Evolutionary conservation across 2,888 invertebrate genomes (phyloP).

Genomic region (Aphelenchoides bicaudatus): DNA sequence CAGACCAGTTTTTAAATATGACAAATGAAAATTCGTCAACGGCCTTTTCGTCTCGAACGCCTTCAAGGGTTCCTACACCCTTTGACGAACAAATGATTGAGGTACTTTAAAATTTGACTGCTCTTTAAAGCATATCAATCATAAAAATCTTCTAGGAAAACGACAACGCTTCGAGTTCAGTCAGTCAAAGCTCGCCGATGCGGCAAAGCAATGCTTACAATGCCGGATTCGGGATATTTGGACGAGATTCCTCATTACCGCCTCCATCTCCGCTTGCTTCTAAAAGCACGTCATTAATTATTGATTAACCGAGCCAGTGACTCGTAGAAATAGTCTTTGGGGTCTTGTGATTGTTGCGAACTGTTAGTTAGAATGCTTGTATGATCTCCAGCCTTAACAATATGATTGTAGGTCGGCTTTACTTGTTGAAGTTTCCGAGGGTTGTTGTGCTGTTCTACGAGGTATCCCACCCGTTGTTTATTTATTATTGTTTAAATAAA

Average conservation of each 20-base stretch:
- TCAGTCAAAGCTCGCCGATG: conserved; percentile 10
- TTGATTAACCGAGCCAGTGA: no score
- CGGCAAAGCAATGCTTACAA: background rate
- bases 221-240: background rate
- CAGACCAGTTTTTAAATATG: conserved; percentile 21
- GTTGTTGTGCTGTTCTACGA: no score
- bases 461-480: no score
- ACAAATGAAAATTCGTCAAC: conserved; percentile 35
- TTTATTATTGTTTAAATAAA: no score
- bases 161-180: conserved; percentile 4
- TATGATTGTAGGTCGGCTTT: no score
- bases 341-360: no score
- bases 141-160: conserved; percentile 11
- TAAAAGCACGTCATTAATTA: no score
- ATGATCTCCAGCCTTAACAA: no score
- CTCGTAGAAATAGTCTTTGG: no score
- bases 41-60: conserved; percentile 35
- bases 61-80: conserved; percentile 32
- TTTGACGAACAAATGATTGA: conserved; percentile 20
- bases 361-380: no score
- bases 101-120: conserved; percentile 5
- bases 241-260: conserved; percentile 10
- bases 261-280: conserved; percentile 19
- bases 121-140: background rate
- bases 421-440: no score